Evolutionary conservation across 2,797 vertebrate species (phyloP).

Genomic region (Enteromius argenteus): DNA sequence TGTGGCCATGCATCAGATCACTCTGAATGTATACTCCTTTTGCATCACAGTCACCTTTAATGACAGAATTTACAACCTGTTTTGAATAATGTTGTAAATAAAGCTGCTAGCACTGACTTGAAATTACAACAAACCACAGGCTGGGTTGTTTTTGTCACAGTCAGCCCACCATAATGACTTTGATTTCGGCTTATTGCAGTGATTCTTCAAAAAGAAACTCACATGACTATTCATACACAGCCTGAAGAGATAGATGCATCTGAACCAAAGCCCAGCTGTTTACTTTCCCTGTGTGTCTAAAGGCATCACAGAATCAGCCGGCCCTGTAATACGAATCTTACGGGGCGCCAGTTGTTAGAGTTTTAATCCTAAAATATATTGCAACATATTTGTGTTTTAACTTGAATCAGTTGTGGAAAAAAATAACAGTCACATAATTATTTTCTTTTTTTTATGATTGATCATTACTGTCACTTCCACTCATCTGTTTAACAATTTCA

Average conservation of each 20-base stretch:
- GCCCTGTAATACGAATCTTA: not conserved
- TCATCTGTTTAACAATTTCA: not conserved
- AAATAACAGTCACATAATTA: not conserved
- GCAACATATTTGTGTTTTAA: not conserved
- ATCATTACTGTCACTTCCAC: not conserved
- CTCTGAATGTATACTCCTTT: constrained; percentile 1
- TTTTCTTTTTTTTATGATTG: not conserved
- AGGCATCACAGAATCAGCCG: not conserved
- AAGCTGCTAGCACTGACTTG: constrained; percentile 12
- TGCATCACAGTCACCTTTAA: not conserved
- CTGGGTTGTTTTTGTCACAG: constrained; percentile 5
- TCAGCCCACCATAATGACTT: not conserved
- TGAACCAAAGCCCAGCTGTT: constrained; percentile 23
- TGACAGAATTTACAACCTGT: not conserved
- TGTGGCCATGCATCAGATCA: not conserved
- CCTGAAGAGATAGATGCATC: constrained; percentile 19
- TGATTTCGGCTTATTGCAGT: constrained; percentile 11
- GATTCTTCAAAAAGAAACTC: constrained; percentile 41
- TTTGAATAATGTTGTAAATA: constrained; percentile 36
- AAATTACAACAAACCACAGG: constrained; percentile 23
- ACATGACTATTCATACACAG: constrained; percentile 32
- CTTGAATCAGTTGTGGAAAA: not conserved
- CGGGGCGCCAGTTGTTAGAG: not conserved
- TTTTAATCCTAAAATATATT: not conserved
- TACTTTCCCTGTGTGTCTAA: not conserved